Conservation (phyloP, 2,113 vertebrate species). For the Entomyzon cyanotis region DNA sequence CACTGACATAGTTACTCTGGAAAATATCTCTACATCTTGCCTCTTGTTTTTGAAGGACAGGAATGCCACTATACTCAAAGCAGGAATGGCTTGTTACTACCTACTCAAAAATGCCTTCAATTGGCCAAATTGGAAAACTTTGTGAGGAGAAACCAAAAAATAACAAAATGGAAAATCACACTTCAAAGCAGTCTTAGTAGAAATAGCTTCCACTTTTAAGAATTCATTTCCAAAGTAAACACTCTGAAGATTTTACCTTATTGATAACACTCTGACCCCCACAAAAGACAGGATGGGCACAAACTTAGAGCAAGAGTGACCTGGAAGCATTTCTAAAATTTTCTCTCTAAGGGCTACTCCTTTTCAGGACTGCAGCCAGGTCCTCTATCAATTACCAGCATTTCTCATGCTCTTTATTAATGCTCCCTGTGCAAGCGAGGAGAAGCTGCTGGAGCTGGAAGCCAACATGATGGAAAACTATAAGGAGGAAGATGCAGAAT, state of each 20-base stretch:
- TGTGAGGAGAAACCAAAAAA: not conserved
- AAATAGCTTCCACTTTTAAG: not conserved
- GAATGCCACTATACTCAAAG: not conserved
- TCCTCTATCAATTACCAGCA: not conserved
- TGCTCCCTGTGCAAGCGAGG: not conserved
- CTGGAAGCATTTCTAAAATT: not conserved
- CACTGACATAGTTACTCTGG: not conserved
- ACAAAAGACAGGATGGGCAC: not conserved
- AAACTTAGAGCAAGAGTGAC: not conserved
- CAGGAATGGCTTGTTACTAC: not conserved
- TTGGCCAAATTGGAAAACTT: not conserved
- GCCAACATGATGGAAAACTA: not conserved
- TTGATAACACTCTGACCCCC: not conserved
- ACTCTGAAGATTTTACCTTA: not conserved
- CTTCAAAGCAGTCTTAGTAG: not conserved
- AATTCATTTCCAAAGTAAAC: not conserved
- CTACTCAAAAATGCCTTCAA: not conserved
- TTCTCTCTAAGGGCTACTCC: not conserved
- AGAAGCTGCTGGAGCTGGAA: not conserved
- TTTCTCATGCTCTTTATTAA: not conserved
- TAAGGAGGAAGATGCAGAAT: rapidly evolving
- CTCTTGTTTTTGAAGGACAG: not conserved
- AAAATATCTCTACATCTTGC: not conserved
- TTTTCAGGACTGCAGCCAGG: not conserved
- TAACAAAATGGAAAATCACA: not conserved